Conservation (phyloP, 1,140 invertebrate genomes). For the Atta colombica region DNA sequence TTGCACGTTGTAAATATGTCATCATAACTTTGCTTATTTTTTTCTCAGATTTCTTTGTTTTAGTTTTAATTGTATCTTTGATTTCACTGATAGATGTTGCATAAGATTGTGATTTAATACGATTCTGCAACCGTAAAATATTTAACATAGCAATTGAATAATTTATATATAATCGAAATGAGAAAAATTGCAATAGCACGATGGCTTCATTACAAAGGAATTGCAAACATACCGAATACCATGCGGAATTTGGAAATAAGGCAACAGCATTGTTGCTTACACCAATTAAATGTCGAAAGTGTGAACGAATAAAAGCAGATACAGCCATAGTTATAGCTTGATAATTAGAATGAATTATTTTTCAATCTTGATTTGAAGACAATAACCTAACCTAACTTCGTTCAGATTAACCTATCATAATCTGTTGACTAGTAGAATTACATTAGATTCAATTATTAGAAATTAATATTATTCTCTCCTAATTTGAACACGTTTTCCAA, state of each 20-base stretch:
- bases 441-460: background rate
- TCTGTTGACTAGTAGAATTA: background rate
- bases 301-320: slow-evolving; percentile 52
- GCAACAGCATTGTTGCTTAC: slow-evolving; percentile 50
- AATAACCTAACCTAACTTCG: slow-evolving; percentile 13
- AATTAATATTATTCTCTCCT: background rate
- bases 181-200: background rate
- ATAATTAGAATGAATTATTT: background rate
- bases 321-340: slow-evolving; percentile 58
- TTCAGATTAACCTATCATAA: background rate
- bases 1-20: slow-evolving; percentile 93
- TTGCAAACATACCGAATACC: slow-evolving; percentile 59
- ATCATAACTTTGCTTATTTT: slow-evolving; percentile 95
- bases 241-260: slow-evolving; percentile 10
- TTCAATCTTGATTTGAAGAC: background rate
- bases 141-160: background rate
- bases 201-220: background rate
- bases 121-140: slow-evolving; percentile 57
- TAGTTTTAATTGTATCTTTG: background rate
- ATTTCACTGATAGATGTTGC: background rate
- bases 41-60: slow-evolving; percentile 69
- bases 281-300: slow-evolving; percentile 66
- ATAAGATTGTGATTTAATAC: slow-evolving; percentile 9
- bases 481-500: background rate
- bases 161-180: slow-evolving; percentile 18